Base-by-base conservation (phyloP, 2,797 vertebrate species). In the Carcharodon carcharias region DNA sequence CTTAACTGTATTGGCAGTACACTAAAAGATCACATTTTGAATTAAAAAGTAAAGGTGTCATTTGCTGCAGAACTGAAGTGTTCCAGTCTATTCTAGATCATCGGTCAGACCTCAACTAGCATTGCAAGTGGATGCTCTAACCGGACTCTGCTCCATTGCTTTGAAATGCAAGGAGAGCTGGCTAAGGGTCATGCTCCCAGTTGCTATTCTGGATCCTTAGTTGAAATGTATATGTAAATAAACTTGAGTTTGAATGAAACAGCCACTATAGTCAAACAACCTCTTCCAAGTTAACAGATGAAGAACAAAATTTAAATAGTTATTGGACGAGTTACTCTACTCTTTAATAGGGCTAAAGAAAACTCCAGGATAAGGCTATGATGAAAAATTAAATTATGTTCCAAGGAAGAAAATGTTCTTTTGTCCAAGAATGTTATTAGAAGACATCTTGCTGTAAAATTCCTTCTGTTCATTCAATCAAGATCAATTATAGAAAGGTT, bases 401-500 rank as follows among this genome's bases (percentile, higher is more conserved):
- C 92, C 63, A 95, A 69, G 65, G 89, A 21, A 94, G 40, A 69
- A 50, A 67, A 92, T 21, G 87, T 88, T 87, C 26, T 5, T 69
- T n/a, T 31, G 54, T 69, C 26, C 11, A 69, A 69, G 65, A 67
- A 92, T 61, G 56, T 54, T 18, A n/a, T 4, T 61, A 12, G 63
- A 63, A 92, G 40, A 85, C 40, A 85, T 11, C n/a, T 93, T 65
- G 63, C 63, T 67, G 61, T 95, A 73, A 95, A 71, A 95, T 95
- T 77, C 69, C 94, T 95, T n/a, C 69, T 71, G 94, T 73, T 58
- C 45, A 69, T 95, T 95, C 94, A 95, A 56, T 71, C 45, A 95
- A 95, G 95, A 95, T 71, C 93, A 95, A 95, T 95, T 77, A 95
- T 31, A 73, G 58, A 89, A 95, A 77, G 94, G 94, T 95, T 95